These are phyloP conservation scores for Agrenia bidenticulata DNA, from an alignment of 2,888 invertebrate genomes.

Conservation along the genomic window DNA sequence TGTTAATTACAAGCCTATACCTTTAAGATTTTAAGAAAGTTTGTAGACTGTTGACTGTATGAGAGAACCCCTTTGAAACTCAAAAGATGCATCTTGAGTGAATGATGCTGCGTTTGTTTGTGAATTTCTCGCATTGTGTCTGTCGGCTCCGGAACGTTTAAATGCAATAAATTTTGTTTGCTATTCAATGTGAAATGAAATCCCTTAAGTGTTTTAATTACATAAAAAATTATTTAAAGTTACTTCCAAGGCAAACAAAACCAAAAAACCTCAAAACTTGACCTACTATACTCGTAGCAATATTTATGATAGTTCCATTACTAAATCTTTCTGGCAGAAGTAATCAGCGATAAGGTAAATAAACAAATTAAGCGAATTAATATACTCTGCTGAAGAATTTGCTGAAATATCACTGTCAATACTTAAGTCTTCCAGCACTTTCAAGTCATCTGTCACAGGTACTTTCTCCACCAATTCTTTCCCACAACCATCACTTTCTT, in stretches of 20 bases:
- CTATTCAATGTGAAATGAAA: conserved; percentile 1
- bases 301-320: conserved; percentile 3
- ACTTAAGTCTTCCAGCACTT: not conserved
- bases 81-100: too few relatives aligned
- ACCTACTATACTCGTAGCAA: not conserved
- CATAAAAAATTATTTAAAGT: too few relatives aligned
- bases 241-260: too few relatives aligned
- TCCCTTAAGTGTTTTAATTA: too few relatives aligned
- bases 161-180: conserved; percentile 22
- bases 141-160: not conserved
- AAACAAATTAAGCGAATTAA: conserved; percentile 46
- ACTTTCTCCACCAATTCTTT: not conserved
- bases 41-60: too few relatives aligned
- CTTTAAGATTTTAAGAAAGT: too few relatives aligned
- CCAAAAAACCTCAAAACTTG: not conserved
- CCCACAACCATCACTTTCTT: not conserved
- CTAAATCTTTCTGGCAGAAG: conserved; percentile 48
- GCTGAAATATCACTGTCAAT: not conserved
- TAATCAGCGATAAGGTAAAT: conserved; percentile 47
- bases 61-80: too few relatives aligned
- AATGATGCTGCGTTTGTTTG: too few relatives aligned
- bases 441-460: too few relatives aligned
- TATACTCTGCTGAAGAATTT: conserved; percentile 27
- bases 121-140: too few relatives aligned
- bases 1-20: too few relatives aligned